Evolutionary conservation across 2,113 vertebrate genomes (phyloP), one percentile per base, ranked within the genome.

Genomic region (Sylvietta virens): DNA sequence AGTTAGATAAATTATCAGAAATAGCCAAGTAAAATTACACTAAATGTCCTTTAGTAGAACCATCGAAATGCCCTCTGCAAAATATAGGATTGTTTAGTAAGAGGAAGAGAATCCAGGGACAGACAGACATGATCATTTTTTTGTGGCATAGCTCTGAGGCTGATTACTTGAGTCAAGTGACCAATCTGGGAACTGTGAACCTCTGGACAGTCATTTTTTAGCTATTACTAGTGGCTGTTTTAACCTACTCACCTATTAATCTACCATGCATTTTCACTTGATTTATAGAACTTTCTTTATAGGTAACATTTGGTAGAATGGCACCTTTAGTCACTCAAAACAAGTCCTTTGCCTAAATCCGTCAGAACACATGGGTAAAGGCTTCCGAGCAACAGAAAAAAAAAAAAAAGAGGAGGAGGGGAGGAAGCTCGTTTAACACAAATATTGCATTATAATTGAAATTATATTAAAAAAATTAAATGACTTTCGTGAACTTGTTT

Each of bases 381-480:
- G 53, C 61, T 90, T 84, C 81, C 0, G 6, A 97, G 65, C 33
- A 81, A 93, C 48, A 88, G 86, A 90, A 96, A 96, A 86, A 88
- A 66, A 66, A 60, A 60, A 42, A 79, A 92, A 91, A 80, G 19
- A 8, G 28, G n/a, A 78, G 35, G 70, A 64, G 33, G n/a, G 8
- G 16, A 85, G 28, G 40, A 86, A 89, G 88, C 64, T 91, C 26
- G 0, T 95, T 94, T 92, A 97, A 97, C 95, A 95, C 95, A 97
- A 98, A 98, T 98, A 98, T 97, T 98, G 97, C 93, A 90, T 94
- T 97, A 95, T 97, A 97, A 98, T 98, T 98, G 97, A 97, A 98
- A 98, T 97, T 95, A 97, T 95, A 97, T 97, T 93, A 91, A 97
- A 98, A 97, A 97, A 97, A 98, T 92, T 96, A 98, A 97, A 95